Evolutionary conservation across 2,888 invertebrate species (phyloP), one percentile per base, ranked within the genome.

Genomic region (Choreutis nemorana): DNA sequence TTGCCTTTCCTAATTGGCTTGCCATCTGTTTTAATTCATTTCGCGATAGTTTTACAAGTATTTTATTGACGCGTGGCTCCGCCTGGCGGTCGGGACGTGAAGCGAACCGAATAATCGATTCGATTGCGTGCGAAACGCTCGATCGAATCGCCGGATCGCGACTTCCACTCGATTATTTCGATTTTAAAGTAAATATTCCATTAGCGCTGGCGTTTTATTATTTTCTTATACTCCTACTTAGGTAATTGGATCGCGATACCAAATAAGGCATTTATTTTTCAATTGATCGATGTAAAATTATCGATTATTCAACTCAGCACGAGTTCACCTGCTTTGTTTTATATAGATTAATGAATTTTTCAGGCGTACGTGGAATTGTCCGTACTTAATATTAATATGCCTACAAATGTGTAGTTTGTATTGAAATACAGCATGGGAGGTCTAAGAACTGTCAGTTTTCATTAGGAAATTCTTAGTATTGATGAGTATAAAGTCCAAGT

Each of bases 21-120:
- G 55, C 65, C 73, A 73, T 77, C 67, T 73, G 77, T 71, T 75
- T 75, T 70, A 75, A 78, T 78, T 78, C 77, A 77, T 71, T 75
- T 72, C 55, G 73, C 75, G 71, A 77, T 77, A 77, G 77, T 75
- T 78, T 73, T 73, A 77, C 77, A 77, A 71, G 77, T 72, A 75
- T 75, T 77, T 75, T 73, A 77, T 68, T 72, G 77, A 73, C 64
- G 66, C 65, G 68, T 67, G 68, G 71, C 77, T 70, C 77, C 75
- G 71, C 68, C 73, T 68, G 68, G 63, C 59, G 65, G 57, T 44
- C 51, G 52, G 44, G 34, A 45, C 54, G 61, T 56, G 71, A 62
- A 71, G 65, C 71, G 56, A 60, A 64, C 54, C 77, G 71, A 58
- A 67, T 73, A 73, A 77, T 71, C 77, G 78, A 78, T 73, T 75